Base-by-base conservation (phyloP, 2,888 invertebrate genomes). In the Acrobasis consociella region DNA sequence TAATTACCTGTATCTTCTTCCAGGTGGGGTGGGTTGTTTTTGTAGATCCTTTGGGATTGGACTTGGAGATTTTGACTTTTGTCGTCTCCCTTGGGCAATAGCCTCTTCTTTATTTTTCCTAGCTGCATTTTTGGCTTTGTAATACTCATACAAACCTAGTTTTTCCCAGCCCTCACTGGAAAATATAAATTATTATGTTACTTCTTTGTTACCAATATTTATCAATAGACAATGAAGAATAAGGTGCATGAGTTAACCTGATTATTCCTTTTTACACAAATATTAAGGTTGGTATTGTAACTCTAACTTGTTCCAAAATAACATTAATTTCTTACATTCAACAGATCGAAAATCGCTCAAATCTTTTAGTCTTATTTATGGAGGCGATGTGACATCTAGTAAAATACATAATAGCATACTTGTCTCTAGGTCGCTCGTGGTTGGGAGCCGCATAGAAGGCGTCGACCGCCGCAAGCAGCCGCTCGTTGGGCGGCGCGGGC, bases 151-250 rank as follows among this genome's bases (percentile, higher is more conserved):
- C 62, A 99, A 93, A 67, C 98, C 99, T 78, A 99, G 93, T 87
- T 98, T 98, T 86, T 99, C 99, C 99, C 99, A 99, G 39, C 99
- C 99, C 87, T 99, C 99, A 86, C 96, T 96, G 84, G 62, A 89
- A 77, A 56, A 1, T 39, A 38, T 38, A 11, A 16, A 2, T 50
- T 16, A 7, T 16, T 31, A 31, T 31, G 31, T 31, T 31, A 31
- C 31, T 31, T 31, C 7, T 5, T 31, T 7, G 7, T 31, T 31
- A 31, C 31, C 31, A 31, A 31, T 31, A 7, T 22, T 22, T 3
- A 22, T 22, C 1, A 3, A 22, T 22, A 22, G 3, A 22, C 22
- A 22, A 1, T 22, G 22, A 22, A 22, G n/a, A 22, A 3, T 22
- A 22, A 22, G 22, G 22, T 22, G 22, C 2, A 22, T 22, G 22